Percentiles rank a stretch among this genome's conserved stretches.
phyloP scores from a whole-genome alignment of 1,140 invertebrate genomes.

The Drosophila parabipectinata region DNA sequence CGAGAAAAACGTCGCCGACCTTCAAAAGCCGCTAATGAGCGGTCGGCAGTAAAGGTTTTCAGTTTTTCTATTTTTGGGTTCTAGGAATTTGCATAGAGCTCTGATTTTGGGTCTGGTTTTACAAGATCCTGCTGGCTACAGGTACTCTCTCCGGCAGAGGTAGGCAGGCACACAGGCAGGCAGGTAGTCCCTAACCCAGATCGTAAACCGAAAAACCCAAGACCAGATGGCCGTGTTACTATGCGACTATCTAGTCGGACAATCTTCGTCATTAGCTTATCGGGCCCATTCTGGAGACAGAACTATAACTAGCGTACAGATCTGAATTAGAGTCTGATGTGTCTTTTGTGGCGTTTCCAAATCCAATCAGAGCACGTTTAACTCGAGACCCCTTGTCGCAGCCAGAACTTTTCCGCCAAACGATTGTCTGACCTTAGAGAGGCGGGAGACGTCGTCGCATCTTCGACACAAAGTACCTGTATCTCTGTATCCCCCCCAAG shows the following conservation, averaged over 20 bases:
- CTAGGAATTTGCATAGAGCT: slow-evolving; percentile 13
- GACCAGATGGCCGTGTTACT: slow-evolving; percentile 14
- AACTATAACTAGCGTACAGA: neutral
- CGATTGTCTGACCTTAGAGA: slow-evolving; percentile 46
- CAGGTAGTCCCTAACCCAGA: neutral
- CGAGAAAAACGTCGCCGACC: slow-evolving; percentile 18
- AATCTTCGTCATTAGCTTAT: slow-evolving; percentile 11
- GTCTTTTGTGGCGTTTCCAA: slow-evolving; percentile 16
- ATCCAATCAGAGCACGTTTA: slow-evolving; percentile 45
- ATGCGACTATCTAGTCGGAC: slow-evolving; percentile 18
- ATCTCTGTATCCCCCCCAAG: neutral
- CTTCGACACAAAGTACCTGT: neutral
- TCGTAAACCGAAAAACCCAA: neutral
- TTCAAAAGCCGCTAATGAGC: slow-evolving; percentile 24
- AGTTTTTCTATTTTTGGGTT: slow-evolving; percentile 14
- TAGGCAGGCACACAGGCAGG: neutral
- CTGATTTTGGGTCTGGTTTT: neutral
- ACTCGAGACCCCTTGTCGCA: slow-evolving; percentile 12
- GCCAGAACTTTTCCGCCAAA: slow-evolving; percentile 47
- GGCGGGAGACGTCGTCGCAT: slow-evolving; percentile 1
- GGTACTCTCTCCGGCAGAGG: slow-evolving; percentile 1
- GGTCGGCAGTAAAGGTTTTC: slow-evolving; percentile 10
- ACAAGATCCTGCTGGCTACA: slow-evolving; percentile 1
- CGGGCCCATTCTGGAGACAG: slow-evolving; percentile 5
- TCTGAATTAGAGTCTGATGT: neutral